Conservation (phyloP, 2,113 vertebrate genomes). For the Galbula dea region DNA sequence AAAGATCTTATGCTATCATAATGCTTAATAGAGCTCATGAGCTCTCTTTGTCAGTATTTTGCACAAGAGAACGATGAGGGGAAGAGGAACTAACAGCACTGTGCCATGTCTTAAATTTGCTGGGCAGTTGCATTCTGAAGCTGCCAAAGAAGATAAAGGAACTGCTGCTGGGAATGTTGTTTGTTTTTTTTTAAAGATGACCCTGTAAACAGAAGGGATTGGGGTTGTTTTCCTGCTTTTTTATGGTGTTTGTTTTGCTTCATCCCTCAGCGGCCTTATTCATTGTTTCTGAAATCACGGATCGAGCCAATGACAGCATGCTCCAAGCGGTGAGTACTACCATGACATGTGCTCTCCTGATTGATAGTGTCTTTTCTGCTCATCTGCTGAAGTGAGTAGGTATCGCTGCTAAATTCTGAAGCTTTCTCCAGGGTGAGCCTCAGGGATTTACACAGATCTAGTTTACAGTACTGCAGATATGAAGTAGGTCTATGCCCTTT, state of each 20-base stretch:
- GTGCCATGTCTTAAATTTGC: neutral
- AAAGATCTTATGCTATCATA: neutral
- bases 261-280: conserved; percentile 83
- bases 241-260: neutral
- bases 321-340: conserved; percentile 88
- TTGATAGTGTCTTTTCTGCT: neutral
- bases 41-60: neutral
- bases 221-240: neutral
- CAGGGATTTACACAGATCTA: neutral
- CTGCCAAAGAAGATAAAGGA: neutral
- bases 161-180: neutral
- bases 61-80: neutral
- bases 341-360: neutral
- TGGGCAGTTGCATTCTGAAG: neutral
- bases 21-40: neutral
- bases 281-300: conserved; percentile 87
- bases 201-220: neutral
- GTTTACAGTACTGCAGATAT: neutral
- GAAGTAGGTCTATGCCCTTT: neutral
- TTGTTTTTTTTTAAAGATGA: neutral
- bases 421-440: neutral
- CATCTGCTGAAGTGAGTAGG: neutral
- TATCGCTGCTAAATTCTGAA: neutral
- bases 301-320: conserved; percentile 89
- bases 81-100: neutral